Percentiles rank a stretch among this genome's conserved stretches.
Conservation (phyloP, 2,113 vertebrate species). For the Sapajus apella region DNA sequence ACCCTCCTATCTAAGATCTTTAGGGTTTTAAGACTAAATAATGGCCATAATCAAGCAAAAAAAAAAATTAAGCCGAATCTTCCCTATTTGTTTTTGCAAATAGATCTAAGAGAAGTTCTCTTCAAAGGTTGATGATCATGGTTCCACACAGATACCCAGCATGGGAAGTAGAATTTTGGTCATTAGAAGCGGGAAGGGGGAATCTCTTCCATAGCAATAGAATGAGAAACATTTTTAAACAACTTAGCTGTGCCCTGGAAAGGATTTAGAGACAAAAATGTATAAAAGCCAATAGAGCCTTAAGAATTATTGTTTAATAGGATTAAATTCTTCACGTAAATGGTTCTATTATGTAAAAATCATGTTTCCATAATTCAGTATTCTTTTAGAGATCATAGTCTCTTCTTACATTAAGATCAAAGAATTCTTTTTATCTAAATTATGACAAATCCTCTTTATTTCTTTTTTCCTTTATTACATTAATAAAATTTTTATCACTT, state of each 20-base stretch:
- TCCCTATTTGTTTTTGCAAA: constrained; percentile 60
- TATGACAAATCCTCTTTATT: constrained; percentile 63
- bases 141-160: neutral
- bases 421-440: constrained; percentile 70
- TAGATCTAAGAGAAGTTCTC: constrained; percentile 40
- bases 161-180: neutral
- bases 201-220: neutral
- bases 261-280: constrained; percentile 29
- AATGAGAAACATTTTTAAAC: constrained; percentile 15
- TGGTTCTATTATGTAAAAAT: constrained; percentile 65
- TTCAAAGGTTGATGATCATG: neutral
- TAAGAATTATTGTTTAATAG: constrained; percentile 43
- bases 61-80: constrained; percentile 72
- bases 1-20: constrained; percentile 67
- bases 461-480: constrained; percentile 69
- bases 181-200: neutral
- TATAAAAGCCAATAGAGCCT: neutral
- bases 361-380: constrained; percentile 54
- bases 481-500: constrained; percentile 72
- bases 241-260: neutral
- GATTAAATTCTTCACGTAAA: constrained; percentile 44
- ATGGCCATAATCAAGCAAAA: constrained; percentile 76
- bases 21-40: constrained; percentile 75
- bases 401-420: constrained; percentile 64
- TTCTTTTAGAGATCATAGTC: constrained; percentile 32